These are phyloP conservation scores for Takifugu ocellatus DNA, from an alignment of 2,797 vertebrate species.

Conservation along the genomic window DNA sequence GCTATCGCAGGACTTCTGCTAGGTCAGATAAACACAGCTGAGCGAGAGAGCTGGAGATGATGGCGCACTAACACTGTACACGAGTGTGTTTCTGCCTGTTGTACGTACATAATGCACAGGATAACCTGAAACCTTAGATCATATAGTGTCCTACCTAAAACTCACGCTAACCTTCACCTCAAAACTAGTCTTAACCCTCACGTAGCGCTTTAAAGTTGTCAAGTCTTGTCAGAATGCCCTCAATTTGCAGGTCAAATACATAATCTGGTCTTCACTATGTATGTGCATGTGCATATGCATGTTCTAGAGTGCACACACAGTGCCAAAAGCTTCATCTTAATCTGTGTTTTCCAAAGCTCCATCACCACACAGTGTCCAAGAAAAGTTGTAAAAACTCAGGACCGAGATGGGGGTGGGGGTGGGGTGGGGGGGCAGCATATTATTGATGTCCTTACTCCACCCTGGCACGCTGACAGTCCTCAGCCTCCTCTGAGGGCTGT, in stretches of 20 bases:
- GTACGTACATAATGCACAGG: too few species aligned
- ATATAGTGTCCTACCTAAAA: not conserved
- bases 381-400: constrained; percentile 12
- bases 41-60: constrained; percentile 12
- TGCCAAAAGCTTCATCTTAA: not conserved
- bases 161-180: too few species aligned
- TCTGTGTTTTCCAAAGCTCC: not conserved
- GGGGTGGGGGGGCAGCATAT: constrained; percentile 25
- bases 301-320: too few species aligned
- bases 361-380: constrained; percentile 1
- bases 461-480: constrained; percentile 45
- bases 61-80: constrained; percentile 15
- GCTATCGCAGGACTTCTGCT: constrained; percentile 26
- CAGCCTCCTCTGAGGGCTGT: constrained; percentile 57
- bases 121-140: too few species aligned
- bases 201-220: constrained; percentile 7
- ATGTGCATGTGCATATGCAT: too few species aligned
- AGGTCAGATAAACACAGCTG: constrained; percentile 47
- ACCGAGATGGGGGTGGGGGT: constrained; percentile 4
- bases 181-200: not conserved
- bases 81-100: not conserved
- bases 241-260: too few species aligned
- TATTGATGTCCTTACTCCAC: constrained; percentile 60
- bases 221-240: too few species aligned
- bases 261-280: too few species aligned